Evolutionary conservation across 1,140 invertebrate genomes (phyloP).

Genomic region (Adelges cooleyi): DNA sequence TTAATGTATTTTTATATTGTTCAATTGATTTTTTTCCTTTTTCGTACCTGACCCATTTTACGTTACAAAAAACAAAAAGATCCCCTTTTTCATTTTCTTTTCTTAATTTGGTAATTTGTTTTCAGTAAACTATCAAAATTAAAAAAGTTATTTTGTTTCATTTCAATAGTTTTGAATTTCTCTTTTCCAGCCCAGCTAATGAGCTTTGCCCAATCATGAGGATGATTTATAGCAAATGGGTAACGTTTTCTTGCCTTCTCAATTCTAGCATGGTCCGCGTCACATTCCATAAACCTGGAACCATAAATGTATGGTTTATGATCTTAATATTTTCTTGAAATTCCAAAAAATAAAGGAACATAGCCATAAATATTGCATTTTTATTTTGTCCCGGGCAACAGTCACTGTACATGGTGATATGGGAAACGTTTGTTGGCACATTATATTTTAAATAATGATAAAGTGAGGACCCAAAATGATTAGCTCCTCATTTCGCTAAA

Average conservation of each 20-base stretch:
- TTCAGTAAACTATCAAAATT: background rate
- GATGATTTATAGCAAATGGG: background rate
- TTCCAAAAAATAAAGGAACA: background rate
- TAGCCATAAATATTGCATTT: conserved; percentile 11
- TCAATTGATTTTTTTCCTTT: background rate
- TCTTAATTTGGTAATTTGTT: conserved; percentile 7
- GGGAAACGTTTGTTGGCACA: conserved; percentile 1
- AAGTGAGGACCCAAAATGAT: conserved; percentile 3
- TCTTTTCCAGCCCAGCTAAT: background rate
- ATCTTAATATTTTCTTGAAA: background rate
- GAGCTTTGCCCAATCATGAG: background rate
- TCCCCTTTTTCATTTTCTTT: background rate
- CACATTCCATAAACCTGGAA: conserved; percentile 5
- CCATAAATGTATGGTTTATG: conserved; percentile 14
- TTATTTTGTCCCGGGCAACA: conserved; percentile 26
- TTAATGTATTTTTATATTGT: conserved; percentile 1
- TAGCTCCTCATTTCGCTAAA: conserved; percentile 8
- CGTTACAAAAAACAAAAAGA: background rate
- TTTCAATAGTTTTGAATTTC: background rate
- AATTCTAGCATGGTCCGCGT: conserved; percentile 5
- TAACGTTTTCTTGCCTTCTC: conserved; percentile 12
- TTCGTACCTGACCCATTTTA: background rate
- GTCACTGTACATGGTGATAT: conserved; percentile 20
- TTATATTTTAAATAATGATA: background rate
- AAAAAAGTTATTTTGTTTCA: background rate